Percentiles rank a stretch among this genome's conserved stretches.
Evolutionary conservation across 1,140 invertebrate species (phyloP).

Genomic region (Pseudachorutes palmiensis): DNA sequence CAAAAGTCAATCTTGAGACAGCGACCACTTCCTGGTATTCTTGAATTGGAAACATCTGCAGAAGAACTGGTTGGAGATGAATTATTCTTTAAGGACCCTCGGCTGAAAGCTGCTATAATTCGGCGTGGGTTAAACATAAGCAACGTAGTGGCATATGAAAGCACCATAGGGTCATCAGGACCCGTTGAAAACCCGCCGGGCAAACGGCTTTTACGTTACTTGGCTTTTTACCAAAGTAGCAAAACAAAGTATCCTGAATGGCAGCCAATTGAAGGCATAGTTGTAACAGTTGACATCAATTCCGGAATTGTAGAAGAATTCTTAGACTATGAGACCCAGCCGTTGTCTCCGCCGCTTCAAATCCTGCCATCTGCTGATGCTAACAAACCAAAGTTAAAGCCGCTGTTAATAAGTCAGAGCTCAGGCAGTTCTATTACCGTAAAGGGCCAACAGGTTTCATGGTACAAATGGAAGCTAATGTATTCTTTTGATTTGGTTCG

Average conservation of each 20-base stretch:
- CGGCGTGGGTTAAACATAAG: background rate
- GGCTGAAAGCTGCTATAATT: background rate
- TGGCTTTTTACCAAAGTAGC: background rate
- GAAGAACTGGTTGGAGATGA: background rate
- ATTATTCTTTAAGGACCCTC: background rate
- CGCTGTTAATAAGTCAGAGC: background rate
- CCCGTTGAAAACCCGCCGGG: no score
- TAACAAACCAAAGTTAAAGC: background rate
- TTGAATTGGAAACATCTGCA: background rate
- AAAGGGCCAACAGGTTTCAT: background rate
- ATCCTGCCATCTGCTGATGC: background rate
- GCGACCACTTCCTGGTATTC: background rate
- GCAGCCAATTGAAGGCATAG: background rate
- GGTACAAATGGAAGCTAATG: conserved; percentile 3
- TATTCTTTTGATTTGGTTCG: background rate
- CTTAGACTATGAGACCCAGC: background rate
- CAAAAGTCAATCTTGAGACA: background rate
- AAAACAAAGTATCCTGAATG: background rate
- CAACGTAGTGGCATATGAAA: background rate
- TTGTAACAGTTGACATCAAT: background rate
- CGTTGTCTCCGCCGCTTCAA: background rate
- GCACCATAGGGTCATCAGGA: background rate
- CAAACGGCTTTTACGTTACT: background rate
- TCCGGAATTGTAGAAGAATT: background rate
- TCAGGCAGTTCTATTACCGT: background rate